Evolutionary conservation across 2,888 invertebrate species (phyloP).

Genomic region (Micoletzkya japonica): DNA sequence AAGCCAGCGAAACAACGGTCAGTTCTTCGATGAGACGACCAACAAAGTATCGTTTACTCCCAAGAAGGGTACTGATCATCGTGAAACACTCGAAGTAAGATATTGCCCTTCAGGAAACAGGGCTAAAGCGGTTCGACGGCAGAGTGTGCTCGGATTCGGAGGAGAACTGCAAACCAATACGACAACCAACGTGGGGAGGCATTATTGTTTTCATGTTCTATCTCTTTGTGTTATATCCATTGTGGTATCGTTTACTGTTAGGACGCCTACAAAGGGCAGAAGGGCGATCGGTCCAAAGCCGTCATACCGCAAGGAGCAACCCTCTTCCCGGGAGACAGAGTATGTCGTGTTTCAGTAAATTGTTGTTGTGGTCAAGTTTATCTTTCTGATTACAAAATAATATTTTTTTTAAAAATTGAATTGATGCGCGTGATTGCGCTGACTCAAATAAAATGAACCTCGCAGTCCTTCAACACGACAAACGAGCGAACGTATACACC

Average conservation of each 20-base stretch:
- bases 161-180: conserved; percentile 5
- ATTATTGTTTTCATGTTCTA: not conserved
- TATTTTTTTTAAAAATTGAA: not conserved
- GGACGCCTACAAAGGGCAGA: conserved; percentile 2
- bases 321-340: conserved; percentile 2
- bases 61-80: not conserved
- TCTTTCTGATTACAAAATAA: no score
- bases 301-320: not conserved
- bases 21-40: conserved; percentile 19
- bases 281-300: not conserved
- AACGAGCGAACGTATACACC: conserved; percentile 17
- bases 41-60: not conserved
- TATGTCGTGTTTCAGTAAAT: not conserved
- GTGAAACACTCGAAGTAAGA: not conserved
- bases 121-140: not conserved
- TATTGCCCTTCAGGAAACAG: not conserved
- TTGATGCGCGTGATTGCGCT: not conserved
- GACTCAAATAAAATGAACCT: no score
- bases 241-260: not conserved
- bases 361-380: no score
- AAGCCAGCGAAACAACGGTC: conserved; percentile 10
- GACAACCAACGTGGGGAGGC: not conserved
- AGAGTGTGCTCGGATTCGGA: conserved; percentile 1
- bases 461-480: conserved; percentile 8
- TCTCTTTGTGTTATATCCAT: not conserved